A percentile compares a stretch with the other conserved stretches of the same genome.
These are phyloP conservation scores for Argyresthia albistria DNA, from an alignment of 2,888 invertebrate genomes.

Conservation along the genomic window DNA sequence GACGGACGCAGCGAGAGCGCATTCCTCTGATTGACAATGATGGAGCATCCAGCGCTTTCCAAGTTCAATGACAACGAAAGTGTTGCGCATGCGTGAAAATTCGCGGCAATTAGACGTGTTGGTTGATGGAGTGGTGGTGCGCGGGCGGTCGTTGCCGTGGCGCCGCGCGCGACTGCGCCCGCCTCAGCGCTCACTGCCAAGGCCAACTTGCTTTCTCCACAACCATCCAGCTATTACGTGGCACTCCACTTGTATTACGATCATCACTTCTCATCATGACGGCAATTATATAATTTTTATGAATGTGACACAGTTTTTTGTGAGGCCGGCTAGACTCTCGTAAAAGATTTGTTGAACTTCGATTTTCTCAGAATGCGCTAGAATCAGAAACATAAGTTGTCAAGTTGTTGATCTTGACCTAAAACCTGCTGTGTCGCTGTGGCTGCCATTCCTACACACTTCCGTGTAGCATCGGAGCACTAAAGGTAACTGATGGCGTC, in stretches of 20 bases:
- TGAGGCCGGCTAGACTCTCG: no score
- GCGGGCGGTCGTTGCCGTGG: constrained; percentile 21
- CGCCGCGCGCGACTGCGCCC: constrained; percentile 36
- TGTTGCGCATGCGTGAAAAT: constrained; percentile 62
- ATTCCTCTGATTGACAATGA: constrained; percentile 64
- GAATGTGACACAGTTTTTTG: no score
- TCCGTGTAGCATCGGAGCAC: constrained; percentile 19
- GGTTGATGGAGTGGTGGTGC: constrained; percentile 14
- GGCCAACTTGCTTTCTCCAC: constrained; percentile 60
- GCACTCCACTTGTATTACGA: constrained; percentile 34
- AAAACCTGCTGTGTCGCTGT: constrained; percentile 22
- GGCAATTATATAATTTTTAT: constrained; percentile 28
- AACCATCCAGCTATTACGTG: constrained; percentile 43
- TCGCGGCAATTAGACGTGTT: constrained; percentile 39
- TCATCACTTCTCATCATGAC: constrained; percentile 47
- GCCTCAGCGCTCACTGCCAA: constrained; percentile 53
- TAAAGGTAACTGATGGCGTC: constrained; percentile 1
- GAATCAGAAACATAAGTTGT: background rate
- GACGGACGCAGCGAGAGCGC: constrained; percentile 55
- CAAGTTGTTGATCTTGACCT: constrained; percentile 49
- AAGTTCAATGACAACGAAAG: constrained; percentile 72
- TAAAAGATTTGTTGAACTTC: no score
- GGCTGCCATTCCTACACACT: constrained; percentile 15
- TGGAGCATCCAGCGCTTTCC: constrained; percentile 64
- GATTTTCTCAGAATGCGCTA: no score